These are phyloP conservation scores for Drosophila lowei DNA, from an alignment of 1,140 invertebrate genomes.

Conservation along the genomic window DNA sequence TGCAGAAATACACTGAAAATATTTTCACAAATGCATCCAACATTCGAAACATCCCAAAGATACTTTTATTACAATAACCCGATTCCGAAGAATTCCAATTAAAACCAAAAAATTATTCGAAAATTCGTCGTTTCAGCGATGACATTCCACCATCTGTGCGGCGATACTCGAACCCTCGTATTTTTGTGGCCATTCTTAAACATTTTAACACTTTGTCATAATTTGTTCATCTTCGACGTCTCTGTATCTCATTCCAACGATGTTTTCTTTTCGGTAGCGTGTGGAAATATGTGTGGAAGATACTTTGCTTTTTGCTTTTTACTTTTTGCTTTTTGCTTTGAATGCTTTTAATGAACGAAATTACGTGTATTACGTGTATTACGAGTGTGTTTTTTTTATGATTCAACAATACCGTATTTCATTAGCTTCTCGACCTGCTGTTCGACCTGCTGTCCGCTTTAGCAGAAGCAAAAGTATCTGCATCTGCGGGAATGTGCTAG, in stretches of 20 bases:
- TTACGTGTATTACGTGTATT: slow-evolving; percentile 50
- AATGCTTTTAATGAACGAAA: slow-evolving; percentile 67
- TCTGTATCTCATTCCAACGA: slow-evolving; percentile 11
- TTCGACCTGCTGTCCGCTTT: background rate
- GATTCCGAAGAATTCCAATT: background rate
- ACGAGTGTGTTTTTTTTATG: slow-evolving; percentile 38
- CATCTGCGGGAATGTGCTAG: slow-evolving; percentile 59
- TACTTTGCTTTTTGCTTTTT: background rate
- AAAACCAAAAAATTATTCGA: no score
- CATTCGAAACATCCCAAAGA: no score
- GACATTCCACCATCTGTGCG: background rate
- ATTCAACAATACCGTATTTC: slow-evolving; percentile 45
- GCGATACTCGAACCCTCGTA: no score
- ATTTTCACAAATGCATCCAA: no score
- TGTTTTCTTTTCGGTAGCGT: slow-evolving; percentile 3
- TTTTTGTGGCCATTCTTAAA: background rate
- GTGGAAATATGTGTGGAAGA: background rate
- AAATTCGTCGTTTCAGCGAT: background rate
- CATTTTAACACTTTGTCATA: slow-evolving; percentile 57
- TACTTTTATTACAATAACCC: no score
- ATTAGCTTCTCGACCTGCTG: slow-evolving; percentile 35
- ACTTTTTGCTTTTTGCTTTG: no score
- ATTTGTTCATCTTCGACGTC: slow-evolving; percentile 16
- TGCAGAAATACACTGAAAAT: no score
- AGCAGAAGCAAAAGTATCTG: slow-evolving; percentile 43